Percentiles rank a stretch among this genome's conserved stretches.
These are phyloP conservation scores for Pongo abelii DNA, from an alignment of 2,113 vertebrate species.

Conservation along the genomic window DNA sequence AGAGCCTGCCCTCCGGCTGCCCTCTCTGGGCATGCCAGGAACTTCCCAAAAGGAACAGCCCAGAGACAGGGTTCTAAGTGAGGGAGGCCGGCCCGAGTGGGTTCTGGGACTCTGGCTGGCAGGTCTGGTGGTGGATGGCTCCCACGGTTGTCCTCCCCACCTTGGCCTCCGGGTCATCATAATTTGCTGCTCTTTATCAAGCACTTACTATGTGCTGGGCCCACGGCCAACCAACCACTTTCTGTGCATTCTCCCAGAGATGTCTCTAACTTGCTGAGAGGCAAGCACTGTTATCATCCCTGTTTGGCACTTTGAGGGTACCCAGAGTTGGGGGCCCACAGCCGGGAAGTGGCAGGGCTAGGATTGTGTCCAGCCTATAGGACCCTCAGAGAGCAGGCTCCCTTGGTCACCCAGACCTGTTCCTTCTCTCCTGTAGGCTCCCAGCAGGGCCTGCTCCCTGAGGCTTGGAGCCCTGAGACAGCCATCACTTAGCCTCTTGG, in stretches of 20 bases:
- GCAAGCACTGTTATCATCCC: not conserved
- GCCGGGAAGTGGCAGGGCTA: not conserved
- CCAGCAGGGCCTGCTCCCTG: not conserved
- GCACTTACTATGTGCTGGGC: not conserved
- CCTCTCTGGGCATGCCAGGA: not conserved
- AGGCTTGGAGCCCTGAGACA: rapidly evolving
- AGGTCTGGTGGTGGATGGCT: not conserved
- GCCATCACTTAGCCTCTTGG: not conserved
- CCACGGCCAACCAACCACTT: not conserved
- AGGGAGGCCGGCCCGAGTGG: not conserved
- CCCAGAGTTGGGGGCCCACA: not conserved
- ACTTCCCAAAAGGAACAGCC: not conserved
- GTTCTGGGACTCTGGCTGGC: not conserved
- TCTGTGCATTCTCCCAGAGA: not conserved
- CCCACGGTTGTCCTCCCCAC: not conserved
- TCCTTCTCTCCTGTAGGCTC: not conserved
- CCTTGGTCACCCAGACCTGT: not conserved
- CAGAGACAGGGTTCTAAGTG: not conserved
- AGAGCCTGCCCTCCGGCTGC: not conserved
- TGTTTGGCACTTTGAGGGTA: not conserved
- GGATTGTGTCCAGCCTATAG: not conserved
- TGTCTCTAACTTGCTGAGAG: not conserved
- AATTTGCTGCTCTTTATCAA: not conserved
- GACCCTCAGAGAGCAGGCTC: not conserved
- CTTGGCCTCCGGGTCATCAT: rapidly evolving